Evolutionary conservation across 2,888 invertebrate species (phyloP), one percentile per base, ranked within the genome.

Genomic region (Eurois occulta): DNA sequence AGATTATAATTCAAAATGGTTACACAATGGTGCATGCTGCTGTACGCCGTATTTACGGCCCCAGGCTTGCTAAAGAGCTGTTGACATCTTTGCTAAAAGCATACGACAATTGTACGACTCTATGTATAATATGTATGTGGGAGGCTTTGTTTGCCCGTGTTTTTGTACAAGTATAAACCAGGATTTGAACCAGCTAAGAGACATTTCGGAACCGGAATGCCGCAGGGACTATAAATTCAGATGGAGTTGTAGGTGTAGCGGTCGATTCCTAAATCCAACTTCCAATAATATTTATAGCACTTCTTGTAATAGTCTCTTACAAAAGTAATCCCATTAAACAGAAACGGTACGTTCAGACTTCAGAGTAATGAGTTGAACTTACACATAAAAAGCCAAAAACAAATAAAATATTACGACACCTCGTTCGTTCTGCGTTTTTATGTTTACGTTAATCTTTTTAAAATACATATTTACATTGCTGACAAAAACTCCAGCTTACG

Each of bases 61-160:
- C 70, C 67, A 66, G 65, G 75, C 81, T 86, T 74, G 65, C 67
- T 80, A 77, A 78, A 87, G 83, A 78, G 88, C 78, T 80, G 78
- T 87, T 83, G 86, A 86, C 80, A 83, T 86, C 71, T 86, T 70
- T 75, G 81, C 78, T 88, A 83, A 86, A 86, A 88, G 86, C 83
- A 60, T 76, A 81, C 80, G 68, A 68, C 77, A 77, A 80, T 80
- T 76, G 78, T 75, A 76, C 74, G 67, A 75, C 64, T 70, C 65
- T 76, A 71, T n/a, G n/a, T n/a, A n/a, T 77, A 74, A 65, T 73
- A 65, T 62, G 48, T 62, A 75, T 77, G 84, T 77, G 48, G 68
- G 64, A 74, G 69, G 69, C 60, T 71, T 75, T 81, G 72, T 65
- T 60, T 74, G 71, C 65, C 38, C 66, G 62, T 75, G 85, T 81